A percentile compares a stretch with the other conserved stretches of the same genome.
Evolutionary conservation across 2,113 vertebrate species (phyloP).

Genomic region (Lanius collurio): DNA sequence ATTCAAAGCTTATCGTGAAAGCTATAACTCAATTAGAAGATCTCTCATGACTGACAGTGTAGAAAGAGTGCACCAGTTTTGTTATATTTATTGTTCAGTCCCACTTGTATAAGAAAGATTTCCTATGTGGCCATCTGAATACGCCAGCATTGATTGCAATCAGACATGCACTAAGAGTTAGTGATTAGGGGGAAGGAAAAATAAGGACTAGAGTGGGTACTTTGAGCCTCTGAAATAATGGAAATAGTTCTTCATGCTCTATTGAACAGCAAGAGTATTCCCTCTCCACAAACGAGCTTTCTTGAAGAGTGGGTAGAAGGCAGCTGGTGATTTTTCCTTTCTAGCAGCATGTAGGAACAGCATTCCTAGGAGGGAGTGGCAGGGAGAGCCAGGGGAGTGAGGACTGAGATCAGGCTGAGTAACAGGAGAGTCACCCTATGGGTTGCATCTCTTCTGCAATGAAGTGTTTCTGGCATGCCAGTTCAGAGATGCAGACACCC

Average conservation of each 20-base stretch:
- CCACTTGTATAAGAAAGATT: neutral
- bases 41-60: neutral
- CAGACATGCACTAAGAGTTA: neutral
- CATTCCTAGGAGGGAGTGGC: slow-evolving; percentile 53
- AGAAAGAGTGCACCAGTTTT: neutral
- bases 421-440: slow-evolving; percentile 28
- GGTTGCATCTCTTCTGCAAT: neutral
- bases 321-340: neutral
- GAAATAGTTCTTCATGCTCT: neutral
- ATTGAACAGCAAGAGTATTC: neutral
- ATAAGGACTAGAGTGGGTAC: neutral
- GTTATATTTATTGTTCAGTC: neutral
- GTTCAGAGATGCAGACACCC: neutral
- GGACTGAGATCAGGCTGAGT: slow-evolving; percentile 24
- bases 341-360: slow-evolving; percentile 53
- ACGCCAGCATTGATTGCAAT: neutral
- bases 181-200: neutral
- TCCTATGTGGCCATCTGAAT: neutral
- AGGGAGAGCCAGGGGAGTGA: neutral
- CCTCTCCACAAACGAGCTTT: neutral
- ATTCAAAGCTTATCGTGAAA: neutral
- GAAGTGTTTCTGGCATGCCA: neutral
- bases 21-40: neutral
- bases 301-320: neutral
- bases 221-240: neutral